Conservation (phyloP, 2,113 vertebrate genomes). For the Galeopterus variegatus region DNA sequence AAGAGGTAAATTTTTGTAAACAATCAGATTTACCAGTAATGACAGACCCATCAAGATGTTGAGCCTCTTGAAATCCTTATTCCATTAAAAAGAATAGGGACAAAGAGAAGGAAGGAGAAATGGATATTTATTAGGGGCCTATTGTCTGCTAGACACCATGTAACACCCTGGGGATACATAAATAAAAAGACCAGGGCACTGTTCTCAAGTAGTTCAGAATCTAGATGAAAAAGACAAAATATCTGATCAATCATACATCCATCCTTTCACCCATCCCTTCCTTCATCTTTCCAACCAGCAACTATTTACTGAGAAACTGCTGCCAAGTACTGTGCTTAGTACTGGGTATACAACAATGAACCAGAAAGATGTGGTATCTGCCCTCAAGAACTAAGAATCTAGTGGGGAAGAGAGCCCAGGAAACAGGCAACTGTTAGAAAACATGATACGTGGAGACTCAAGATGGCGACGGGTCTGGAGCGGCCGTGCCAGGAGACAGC, state of each 20-base stretch:
- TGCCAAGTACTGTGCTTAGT: not conserved
- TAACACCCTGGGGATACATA: not conserved
- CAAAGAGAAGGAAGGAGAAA: slow-evolving; percentile 11
- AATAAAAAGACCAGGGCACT: not conserved
- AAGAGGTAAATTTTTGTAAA: slow-evolving; percentile 50
- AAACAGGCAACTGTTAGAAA: not conserved
- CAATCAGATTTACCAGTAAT: slow-evolving; percentile 58
- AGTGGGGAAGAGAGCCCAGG: not conserved
- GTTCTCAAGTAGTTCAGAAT: not conserved
- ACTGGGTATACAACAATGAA: not conserved
- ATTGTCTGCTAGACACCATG: not conserved
- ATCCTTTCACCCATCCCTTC: not conserved
- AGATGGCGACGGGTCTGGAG: no score
- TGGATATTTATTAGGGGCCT: not conserved
- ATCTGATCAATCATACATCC: not conserved
- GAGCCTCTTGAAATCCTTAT: slow-evolving; percentile 14
- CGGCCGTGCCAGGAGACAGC: no score
- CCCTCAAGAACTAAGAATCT: not conserved
- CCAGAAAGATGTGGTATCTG: slow-evolving; percentile 9
- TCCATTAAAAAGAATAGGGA: not conserved
- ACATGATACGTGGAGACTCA: not conserved
- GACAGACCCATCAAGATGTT: not conserved
- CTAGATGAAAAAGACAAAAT: not conserved
- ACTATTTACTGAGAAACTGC: not conserved
- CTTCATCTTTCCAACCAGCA: slow-evolving; percentile 19